Percentiles rank a stretch among this genome's conserved stretches.
Evolutionary conservation across 1,140 invertebrate genomes (phyloP).

Genomic region (Ridgeia piscesae): DNA sequence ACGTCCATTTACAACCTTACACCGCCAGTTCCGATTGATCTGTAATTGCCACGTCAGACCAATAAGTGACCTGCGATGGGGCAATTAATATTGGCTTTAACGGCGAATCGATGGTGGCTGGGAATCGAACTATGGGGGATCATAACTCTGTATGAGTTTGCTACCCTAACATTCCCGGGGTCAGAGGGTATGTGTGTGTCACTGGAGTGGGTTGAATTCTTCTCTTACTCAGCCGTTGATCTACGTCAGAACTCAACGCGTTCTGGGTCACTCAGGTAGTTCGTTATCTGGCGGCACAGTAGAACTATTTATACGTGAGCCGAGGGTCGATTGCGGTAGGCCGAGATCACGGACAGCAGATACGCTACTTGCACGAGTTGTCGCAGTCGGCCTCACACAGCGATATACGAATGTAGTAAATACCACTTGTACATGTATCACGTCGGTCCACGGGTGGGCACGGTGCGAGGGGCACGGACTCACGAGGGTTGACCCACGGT

Average conservation of each 20-base stretch:
- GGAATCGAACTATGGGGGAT: too few species aligned
- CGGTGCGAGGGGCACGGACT: too few species aligned
- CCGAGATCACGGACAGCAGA: background rate
- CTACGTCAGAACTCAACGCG: background rate
- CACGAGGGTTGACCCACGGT: too few species aligned
- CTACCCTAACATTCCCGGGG: background rate
- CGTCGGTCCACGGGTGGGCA: too few species aligned
- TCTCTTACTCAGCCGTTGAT: background rate
- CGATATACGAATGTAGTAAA: too few species aligned
- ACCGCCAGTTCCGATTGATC: too few species aligned
- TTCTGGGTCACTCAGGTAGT: background rate
- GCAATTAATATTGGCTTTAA: too few species aligned
- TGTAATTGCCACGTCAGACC: too few species aligned
- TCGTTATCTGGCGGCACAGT: background rate
- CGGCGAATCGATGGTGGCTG: too few species aligned
- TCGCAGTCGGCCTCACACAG: background rate
- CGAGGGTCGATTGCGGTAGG: background rate
- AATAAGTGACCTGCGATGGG: too few species aligned
- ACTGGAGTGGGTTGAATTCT: background rate
- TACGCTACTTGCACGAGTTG: background rate
- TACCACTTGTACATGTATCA: too few species aligned
- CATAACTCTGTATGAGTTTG: background rate
- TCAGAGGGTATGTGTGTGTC: background rate
- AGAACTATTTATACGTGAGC: background rate
- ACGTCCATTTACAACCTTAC: too few species aligned